Evolutionary conservation across 2,888 invertebrate genomes (phyloP).

Genomic region (Frankliniella fusca): DNA sequence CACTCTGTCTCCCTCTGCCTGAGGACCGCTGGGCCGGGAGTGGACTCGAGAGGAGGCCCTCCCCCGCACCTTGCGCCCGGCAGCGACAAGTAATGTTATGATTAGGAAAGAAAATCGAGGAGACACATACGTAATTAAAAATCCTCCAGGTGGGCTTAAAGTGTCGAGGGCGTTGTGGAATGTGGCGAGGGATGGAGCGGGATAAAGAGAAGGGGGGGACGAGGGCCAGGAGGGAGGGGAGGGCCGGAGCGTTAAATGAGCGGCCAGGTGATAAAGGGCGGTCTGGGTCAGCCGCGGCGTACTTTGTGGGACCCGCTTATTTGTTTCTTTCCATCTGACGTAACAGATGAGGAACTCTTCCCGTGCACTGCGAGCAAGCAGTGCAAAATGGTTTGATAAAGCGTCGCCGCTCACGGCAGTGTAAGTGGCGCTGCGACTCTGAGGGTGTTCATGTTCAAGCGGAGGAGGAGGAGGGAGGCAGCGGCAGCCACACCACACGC

Average conservation of each 20-base stretch:
- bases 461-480: too few relatives aligned
- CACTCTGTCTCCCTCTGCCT: background rate
- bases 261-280: constrained; percentile 10
- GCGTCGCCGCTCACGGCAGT: background rate
- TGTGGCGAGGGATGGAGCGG: too few relatives aligned
- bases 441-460: background rate
- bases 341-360: background rate
- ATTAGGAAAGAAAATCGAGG: too few relatives aligned
- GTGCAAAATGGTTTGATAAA: background rate
- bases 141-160: too few relatives aligned
- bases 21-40: background rate
- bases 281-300: background rate
- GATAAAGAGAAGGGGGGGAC: too few relatives aligned
- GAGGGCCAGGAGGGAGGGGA: background rate
- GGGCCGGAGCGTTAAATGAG: constrained; percentile 7
- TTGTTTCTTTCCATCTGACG: background rate
- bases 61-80: background rate
- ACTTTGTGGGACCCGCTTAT: background rate
- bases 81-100: background rate
- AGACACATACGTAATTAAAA: too few relatives aligned
- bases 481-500: too few relatives aligned
- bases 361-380: background rate
- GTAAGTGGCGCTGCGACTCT: background rate
- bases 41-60: too few relatives aligned
- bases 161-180: too few relatives aligned